Conservation (phyloP, 2,113 vertebrate genomes). For the Phalacrocorax brasilianus region DNA sequence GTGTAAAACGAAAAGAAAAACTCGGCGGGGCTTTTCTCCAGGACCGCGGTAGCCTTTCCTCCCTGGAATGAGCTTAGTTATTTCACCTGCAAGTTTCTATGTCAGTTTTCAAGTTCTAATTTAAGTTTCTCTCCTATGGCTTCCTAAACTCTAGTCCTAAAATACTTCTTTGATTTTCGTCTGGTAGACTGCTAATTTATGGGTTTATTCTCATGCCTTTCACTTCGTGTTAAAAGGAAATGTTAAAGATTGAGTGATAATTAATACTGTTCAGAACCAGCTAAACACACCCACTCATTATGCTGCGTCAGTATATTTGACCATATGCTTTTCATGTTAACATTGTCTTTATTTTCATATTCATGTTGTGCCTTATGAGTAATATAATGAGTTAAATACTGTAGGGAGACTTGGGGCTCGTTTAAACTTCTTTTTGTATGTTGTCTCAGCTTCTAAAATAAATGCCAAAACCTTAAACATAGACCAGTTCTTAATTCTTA, state of each 20-base stretch:
- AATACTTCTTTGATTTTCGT: neutral
- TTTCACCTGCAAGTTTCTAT: neutral
- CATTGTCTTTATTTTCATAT: neutral
- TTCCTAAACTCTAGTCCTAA: neutral
- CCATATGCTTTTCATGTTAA: constrained; percentile 27
- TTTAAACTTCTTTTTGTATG: neutral
- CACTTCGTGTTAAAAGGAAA: neutral
- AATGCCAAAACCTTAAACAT: neutral
- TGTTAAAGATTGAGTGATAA: neutral
- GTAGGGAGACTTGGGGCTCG: neutral
- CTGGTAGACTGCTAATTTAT: neutral
- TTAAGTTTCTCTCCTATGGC: neutral
- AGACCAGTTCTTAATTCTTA: neutral
- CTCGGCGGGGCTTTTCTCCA: neutral
- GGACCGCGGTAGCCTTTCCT: neutral
- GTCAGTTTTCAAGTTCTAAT: neutral
- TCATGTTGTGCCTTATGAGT: neutral
- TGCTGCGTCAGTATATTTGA: constrained; percentile 14
- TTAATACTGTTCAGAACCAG: neutral
- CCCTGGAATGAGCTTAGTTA: neutral
- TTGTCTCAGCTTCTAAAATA: neutral
- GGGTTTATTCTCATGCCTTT: neutral
- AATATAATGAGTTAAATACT: neutral
- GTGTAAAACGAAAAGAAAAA: neutral
- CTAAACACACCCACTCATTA: neutral